Conservation (phyloP, 2,888 invertebrate genomes). For the Archips crataeganus region DNA sequence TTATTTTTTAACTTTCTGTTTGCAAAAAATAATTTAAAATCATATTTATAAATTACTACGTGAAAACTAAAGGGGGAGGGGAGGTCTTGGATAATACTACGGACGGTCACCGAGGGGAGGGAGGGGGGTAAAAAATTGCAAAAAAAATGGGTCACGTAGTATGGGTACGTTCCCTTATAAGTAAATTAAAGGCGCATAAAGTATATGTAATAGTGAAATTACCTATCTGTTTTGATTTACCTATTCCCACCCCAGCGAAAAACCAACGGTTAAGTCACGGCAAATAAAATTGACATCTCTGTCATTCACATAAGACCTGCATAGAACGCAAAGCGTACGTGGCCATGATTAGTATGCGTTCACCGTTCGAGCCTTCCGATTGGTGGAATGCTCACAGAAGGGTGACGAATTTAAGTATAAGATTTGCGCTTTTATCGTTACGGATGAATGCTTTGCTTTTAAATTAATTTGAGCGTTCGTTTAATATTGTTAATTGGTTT, state of each 20-base stretch:
- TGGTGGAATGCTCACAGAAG: conserved; percentile 68
- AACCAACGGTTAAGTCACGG: conserved; percentile 1
- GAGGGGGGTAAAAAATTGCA: too few relatives aligned
- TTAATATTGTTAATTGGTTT: conserved; percentile 24
- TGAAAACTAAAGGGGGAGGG: too few relatives aligned
- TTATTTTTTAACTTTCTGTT: too few relatives aligned
- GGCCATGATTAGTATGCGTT: conserved; percentile 71
- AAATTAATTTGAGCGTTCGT: conserved; percentile 60
- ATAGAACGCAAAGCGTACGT: conserved; percentile 23
- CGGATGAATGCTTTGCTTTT: conserved; percentile 68
- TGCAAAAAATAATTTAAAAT: too few relatives aligned
- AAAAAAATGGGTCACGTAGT: too few relatives aligned
- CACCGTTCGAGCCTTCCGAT: conserved; percentile 68
- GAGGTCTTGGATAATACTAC: too few relatives aligned
- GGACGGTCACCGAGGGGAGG: too few relatives aligned
- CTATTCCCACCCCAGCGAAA: conserved; percentile 8
- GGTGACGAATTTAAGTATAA: conserved; percentile 63
- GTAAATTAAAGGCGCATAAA: too few relatives aligned
- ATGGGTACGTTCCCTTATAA: too few relatives aligned
- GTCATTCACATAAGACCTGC: conserved; percentile 15
- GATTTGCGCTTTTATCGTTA: conserved; percentile 74
- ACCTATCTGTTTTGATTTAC: conserved; percentile 19
- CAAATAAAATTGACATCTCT: conserved; percentile 19
- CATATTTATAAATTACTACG: too few relatives aligned
- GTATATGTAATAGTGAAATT: conserved; percentile 13